Evolutionary conservation across 2,113 vertebrate genomes (phyloP).

Genomic region (Microtus montanus): DNA sequence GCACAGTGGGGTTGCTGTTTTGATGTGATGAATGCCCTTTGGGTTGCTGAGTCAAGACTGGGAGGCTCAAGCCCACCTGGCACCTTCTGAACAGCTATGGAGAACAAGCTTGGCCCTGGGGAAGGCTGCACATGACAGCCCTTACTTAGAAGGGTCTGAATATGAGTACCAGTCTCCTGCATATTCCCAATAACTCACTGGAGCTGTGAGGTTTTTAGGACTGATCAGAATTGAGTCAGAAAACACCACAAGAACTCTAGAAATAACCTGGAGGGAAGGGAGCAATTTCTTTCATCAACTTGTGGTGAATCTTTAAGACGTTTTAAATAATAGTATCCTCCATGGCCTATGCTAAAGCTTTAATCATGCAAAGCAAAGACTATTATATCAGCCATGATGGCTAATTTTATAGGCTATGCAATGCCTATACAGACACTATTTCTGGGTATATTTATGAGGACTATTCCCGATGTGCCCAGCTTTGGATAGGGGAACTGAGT

Average conservation of each 20-base stretch:
- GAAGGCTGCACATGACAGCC: neutral
- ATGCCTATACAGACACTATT: neutral
- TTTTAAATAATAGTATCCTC: neutral
- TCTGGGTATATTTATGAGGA: neutral
- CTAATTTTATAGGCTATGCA: neutral
- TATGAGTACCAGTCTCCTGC: neutral
- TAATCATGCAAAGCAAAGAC: neutral
- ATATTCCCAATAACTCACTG: neutral
- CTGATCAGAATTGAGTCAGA: neutral
- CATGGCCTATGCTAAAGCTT: neutral
- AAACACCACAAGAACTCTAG: neutral
- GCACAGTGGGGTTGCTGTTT: neutral
- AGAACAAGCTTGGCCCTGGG: neutral
- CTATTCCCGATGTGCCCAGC: neutral
- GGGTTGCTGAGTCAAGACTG: neutral
- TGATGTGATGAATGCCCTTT: neutral
- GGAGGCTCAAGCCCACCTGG: neutral
- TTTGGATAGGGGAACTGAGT: neutral
- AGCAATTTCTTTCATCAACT: neutral
- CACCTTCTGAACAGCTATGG: neutral
- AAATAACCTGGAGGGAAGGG: neutral
- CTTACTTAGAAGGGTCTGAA: neutral
- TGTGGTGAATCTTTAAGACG: neutral
- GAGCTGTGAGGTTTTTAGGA: neutral
- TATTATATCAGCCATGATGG: neutral